A percentile compares a stretch with the other conserved stretches of the same genome.
Evolutionary conservation across 2,888 invertebrate genomes (phyloP).

Genomic region (Ischnura elegans): DNA sequence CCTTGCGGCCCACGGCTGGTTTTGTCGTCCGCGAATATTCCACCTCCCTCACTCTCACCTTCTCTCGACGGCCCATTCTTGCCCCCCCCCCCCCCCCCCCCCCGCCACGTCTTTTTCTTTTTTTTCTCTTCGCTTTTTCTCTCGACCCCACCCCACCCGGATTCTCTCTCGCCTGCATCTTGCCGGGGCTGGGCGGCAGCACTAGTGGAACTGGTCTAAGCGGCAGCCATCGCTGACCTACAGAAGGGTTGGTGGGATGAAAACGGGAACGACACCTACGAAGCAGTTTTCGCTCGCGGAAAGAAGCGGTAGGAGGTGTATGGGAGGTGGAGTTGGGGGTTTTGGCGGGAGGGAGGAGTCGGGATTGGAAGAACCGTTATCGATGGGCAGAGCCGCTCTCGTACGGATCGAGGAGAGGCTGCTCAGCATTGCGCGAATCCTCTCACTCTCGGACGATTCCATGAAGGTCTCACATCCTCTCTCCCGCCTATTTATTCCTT

Average conservation of each 20-base stretch:
- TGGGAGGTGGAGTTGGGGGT: neutral
- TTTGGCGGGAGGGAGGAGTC: neutral
- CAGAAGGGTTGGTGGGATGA: neutral
- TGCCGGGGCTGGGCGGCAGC: neutral
- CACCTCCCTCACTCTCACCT: neutral
- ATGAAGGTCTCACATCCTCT: neutral
- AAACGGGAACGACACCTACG: slow-evolving; percentile 55
- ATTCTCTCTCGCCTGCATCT: neutral
- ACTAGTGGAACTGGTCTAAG: slow-evolving; percentile 44
- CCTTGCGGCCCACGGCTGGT: neutral
- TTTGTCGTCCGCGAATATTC: neutral
- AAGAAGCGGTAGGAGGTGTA: neutral
- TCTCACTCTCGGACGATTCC: neutral
- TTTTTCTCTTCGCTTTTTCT: no score
- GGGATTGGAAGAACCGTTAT: neutral
- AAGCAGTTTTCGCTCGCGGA: slow-evolving; percentile 37
- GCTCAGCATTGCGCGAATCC: neutral
- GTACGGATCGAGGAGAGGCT: neutral
- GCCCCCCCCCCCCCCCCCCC: neutral
- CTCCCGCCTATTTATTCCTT: neutral
- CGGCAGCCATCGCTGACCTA: slow-evolving; percentile 28
- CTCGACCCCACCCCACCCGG: neutral
- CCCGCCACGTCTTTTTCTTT: neutral
- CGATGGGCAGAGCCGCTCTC: neutral
- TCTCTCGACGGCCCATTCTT: neutral